Evolutionary conservation across 1,140 invertebrate genomes (phyloP).

Genomic region (Hirudo medicinalis): DNA sequence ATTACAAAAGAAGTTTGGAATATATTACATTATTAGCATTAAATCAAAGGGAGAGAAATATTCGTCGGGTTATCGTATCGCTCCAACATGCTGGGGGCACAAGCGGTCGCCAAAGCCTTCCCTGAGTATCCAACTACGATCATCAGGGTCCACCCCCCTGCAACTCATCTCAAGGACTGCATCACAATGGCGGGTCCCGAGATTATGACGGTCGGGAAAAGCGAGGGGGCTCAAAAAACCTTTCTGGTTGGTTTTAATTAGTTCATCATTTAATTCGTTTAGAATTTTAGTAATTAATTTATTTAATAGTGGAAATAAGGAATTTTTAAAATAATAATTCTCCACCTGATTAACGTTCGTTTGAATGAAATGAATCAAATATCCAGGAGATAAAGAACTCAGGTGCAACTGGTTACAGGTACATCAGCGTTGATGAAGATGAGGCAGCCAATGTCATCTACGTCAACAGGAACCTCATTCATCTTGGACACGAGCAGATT

Average conservation of each 20-base stretch:
- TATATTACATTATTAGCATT: too few relatives aligned
- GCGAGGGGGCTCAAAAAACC: constrained; percentile 66
- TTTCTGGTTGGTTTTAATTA: constrained; percentile 49
- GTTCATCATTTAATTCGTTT: too few relatives aligned
- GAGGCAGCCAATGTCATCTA: constrained; percentile 74
- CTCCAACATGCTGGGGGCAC: constrained; percentile 78
- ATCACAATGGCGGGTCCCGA: constrained; percentile 76
- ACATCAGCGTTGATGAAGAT: constrained; percentile 73
- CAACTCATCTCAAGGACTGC: constrained; percentile 61
- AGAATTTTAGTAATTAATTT: too few relatives aligned
- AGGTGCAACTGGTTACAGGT: constrained; percentile 77
- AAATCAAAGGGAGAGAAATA: constrained; percentile 67
- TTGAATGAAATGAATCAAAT: too few relatives aligned
- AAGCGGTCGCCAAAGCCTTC: constrained; percentile 78
- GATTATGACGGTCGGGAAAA: constrained; percentile 66
- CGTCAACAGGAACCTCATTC: constrained; percentile 75
- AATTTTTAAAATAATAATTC: too few relatives aligned
- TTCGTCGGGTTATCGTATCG: constrained; percentile 81
- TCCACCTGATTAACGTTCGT: too few relatives aligned
- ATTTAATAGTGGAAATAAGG: too few relatives aligned
- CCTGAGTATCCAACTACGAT: constrained; percentile 87
- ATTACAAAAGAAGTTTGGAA: too few relatives aligned
- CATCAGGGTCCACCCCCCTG: constrained; percentile 59
- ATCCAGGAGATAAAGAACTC: constrained; percentile 70
- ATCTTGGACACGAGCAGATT: constrained; percentile 61